Percentiles rank a stretch among this genome's conserved stretches.
phyloP scores from a whole-genome alignment of 2,113 vertebrate genomes.

The Nannobrachium achirus region DNA sequence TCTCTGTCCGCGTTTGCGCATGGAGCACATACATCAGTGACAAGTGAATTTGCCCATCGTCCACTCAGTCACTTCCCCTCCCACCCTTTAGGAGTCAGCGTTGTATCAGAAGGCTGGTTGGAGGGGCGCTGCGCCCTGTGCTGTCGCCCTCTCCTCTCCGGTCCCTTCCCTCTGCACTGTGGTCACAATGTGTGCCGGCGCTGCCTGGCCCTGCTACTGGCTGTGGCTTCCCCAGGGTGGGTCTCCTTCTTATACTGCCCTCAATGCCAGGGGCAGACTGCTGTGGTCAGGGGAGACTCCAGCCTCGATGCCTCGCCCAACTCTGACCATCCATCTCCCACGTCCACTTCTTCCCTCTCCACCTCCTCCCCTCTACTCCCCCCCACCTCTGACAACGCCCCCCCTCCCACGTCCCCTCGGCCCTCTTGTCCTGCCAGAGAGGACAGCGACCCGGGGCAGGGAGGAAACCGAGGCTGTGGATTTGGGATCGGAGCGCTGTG shows the following conservation, averaged over 20 bases:
- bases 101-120: slow-evolving; percentile 30
- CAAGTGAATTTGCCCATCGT: not conserved
- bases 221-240: slow-evolving; percentile 3
- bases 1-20: not conserved
- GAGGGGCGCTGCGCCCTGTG: slow-evolving; percentile 3
- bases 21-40: not conserved
- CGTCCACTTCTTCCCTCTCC: not conserved
- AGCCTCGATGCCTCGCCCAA: not conserved
- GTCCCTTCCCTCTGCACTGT: not conserved
- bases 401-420: not conserved
- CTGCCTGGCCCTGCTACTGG: slow-evolving; percentile 16
- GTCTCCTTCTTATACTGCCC: slow-evolving; percentile 15
- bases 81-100: slow-evolving; percentile 61
- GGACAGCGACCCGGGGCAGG: not conserved
- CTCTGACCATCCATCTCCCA: too few relatives aligned
- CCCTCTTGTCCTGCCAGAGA: not conserved
- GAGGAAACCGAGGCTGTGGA: not conserved
- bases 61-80: slow-evolving; percentile 32
- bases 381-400: not conserved
- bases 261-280: slow-evolving; percentile 3
- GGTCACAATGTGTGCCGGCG: slow-evolving; percentile 13
- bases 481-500: not conserved
- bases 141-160: slow-evolving; percentile 15
- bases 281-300: not conserved
- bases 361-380: too few relatives aligned